A percentile compares a stretch with the other conserved stretches of the same genome.
phyloP scores from a whole-genome alignment of 2,797 vertebrate genomes.

The Pampus argenteus region DNA sequence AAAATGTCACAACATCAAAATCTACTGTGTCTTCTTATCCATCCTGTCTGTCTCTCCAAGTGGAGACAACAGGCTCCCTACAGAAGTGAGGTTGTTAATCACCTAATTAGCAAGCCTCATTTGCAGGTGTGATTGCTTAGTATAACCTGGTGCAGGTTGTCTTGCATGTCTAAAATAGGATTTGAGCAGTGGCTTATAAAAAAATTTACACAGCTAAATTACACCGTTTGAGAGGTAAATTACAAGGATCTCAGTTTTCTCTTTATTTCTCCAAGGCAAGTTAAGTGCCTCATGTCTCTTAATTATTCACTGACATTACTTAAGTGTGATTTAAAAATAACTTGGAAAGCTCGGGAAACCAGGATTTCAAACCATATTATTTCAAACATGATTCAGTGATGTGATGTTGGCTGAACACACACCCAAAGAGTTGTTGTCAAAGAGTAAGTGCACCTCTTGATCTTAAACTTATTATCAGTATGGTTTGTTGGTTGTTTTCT shows the following conservation, averaged over 20 bases:
- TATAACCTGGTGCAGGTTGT: constrained; percentile 55
- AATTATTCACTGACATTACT: constrained; percentile 1
- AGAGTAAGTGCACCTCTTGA: constrained; percentile 59
- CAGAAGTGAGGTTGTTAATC: constrained; percentile 27
- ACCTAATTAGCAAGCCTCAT: constrained; percentile 49
- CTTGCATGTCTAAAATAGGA: constrained; percentile 29
- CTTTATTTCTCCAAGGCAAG: constrained; percentile 7
- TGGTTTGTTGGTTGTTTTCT: constrained; percentile 14
- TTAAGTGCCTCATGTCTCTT: neutral
- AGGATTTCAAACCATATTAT: constrained; percentile 22
- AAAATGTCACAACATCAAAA: neutral
- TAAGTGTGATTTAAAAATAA: constrained; percentile 12
- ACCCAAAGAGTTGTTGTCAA: constrained; percentile 22
- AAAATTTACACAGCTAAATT: constrained; percentile 42
- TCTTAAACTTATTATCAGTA: neutral
- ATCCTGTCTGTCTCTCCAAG: neutral
- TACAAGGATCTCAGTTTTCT: neutral
- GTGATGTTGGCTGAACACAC: constrained; percentile 32
- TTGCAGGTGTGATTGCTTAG: constrained; percentile 69
- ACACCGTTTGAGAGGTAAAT: constrained; percentile 37
- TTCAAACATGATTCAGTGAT: constrained; percentile 33
- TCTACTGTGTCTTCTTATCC: neutral
- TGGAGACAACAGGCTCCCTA: neutral
- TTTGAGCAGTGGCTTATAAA: constrained; percentile 19
- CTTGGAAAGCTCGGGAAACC: constrained; percentile 8